Percentiles rank a stretch among this genome's conserved stretches.
These are phyloP conservation scores for Spicauda simplicius DNA, from an alignment of 2,888 invertebrate genomes.

Conservation along the genomic window DNA sequence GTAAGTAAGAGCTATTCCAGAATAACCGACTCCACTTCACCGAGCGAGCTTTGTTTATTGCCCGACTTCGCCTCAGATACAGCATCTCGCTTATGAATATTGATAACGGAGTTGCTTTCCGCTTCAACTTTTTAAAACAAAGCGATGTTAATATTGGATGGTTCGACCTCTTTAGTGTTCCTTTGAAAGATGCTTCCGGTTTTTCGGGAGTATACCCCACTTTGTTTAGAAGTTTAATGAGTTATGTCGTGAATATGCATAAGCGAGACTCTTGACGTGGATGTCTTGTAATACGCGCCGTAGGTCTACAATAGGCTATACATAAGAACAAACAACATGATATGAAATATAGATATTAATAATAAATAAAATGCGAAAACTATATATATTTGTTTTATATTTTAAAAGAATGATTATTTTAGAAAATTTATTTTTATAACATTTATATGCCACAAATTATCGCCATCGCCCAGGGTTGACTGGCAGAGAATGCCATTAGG, in stretches of 20 bases:
- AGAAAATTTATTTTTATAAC: too few species aligned
- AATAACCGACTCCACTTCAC: constrained; percentile 58
- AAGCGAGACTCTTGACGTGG: background rate
- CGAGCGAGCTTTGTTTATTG: constrained; percentile 76
- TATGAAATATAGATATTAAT: too few species aligned
- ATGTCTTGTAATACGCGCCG: background rate
- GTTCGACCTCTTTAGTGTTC: constrained; percentile 55
- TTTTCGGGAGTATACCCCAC: constrained; percentile 34
- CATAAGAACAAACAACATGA: too few species aligned
- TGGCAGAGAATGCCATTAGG: too few species aligned
- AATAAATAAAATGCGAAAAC: too few species aligned
- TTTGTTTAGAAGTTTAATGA: constrained; percentile 42
- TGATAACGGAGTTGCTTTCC: constrained; percentile 72
- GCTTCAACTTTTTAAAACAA: constrained; percentile 69
- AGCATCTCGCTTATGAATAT: constrained; percentile 79
- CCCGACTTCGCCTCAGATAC: constrained; percentile 70
- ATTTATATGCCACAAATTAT: too few species aligned
- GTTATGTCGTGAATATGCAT: constrained; percentile 36
- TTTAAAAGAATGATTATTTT: too few species aligned
- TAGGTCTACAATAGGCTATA: too few species aligned
- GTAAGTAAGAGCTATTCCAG: constrained; percentile 70
- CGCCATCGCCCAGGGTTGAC: too few species aligned
- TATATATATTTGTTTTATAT: too few species aligned
- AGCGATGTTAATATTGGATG: constrained; percentile 62
- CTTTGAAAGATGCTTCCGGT: constrained; percentile 38